Evolutionary conservation across 2,888 invertebrate genomes (phyloP).

Genomic region (Elysia crispata): DNA sequence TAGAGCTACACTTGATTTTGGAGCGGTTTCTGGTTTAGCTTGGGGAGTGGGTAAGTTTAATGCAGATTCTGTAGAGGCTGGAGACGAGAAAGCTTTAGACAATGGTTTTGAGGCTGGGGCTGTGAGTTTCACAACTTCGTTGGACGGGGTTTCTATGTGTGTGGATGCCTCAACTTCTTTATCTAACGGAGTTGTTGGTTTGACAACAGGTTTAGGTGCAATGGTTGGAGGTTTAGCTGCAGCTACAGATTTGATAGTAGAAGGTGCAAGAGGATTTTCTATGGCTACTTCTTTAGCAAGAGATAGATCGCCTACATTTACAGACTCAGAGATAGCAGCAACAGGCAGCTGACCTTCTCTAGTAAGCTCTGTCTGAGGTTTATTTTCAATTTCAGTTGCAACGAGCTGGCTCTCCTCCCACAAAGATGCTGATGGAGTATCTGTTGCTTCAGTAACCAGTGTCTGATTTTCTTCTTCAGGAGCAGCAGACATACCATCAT

Average conservation of each 20-base stretch:
- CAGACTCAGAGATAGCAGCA: not conserved
- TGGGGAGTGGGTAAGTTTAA: not conserved
- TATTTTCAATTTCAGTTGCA: not conserved
- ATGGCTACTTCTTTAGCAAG: not conserved
- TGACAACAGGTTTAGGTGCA: constrained; percentile 22
- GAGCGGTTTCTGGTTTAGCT: not conserved
- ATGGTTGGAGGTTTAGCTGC: not conserved
- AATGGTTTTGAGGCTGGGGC: not conserved
- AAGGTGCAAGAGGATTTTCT: not conserved
- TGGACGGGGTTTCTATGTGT: no score
- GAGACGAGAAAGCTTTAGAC: no score
- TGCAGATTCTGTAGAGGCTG: no score
- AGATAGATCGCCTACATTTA: not conserved
- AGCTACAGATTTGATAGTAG: not conserved
- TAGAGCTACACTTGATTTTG: constrained; percentile 6
- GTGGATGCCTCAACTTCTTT: no score
- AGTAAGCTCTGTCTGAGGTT: not conserved
- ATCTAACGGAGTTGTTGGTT: not conserved
- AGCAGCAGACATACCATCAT: not conserved
- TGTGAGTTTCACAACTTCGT: no score
- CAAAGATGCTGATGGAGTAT: not conserved
- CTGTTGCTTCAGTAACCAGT: not conserved
- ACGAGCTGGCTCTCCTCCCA: not conserved
- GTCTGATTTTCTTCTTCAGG: not conserved
- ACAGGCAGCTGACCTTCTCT: not conserved